A percentile compares a stretch with the other conserved stretches of the same genome.
These are phyloP conservation scores for Panthera uncia DNA, from an alignment of 2,113 vertebrate genomes.

Conservation along the genomic window DNA sequence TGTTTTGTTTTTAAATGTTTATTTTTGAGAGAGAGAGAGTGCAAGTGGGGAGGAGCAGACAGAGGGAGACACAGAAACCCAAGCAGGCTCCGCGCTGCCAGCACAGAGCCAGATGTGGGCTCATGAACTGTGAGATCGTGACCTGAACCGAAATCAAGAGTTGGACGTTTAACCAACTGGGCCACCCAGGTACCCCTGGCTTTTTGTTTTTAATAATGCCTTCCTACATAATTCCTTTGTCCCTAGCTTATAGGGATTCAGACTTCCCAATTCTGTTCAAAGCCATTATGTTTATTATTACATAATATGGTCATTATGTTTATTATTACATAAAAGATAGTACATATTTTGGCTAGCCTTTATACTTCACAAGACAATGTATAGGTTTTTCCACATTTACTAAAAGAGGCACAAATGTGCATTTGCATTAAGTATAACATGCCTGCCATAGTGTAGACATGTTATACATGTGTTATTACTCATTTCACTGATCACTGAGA, in stretches of 20 bases:
- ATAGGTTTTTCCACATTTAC: background rate
- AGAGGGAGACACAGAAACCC: no score
- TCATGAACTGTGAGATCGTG: no score
- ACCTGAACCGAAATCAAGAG: no score
- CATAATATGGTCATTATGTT: background rate
- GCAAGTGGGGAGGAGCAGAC: no score
- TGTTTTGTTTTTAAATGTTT: no score
- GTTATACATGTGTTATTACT: background rate
- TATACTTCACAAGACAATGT: constrained; percentile 39
- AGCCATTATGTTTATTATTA: constrained; percentile 41
- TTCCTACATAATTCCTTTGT: constrained; percentile 1
- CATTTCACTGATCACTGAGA: constrained; percentile 8
- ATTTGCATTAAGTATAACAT: constrained; percentile 21
- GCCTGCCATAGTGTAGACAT: background rate
- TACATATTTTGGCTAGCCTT: background rate
- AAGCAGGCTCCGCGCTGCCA: no score
- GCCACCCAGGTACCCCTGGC: no score
- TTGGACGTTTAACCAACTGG: no score
- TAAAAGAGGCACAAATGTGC: background rate
- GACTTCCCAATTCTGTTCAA: background rate
- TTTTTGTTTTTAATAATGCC: background rate
- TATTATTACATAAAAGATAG: constrained; percentile 28
- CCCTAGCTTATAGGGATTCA: background rate
- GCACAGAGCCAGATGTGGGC: no score
- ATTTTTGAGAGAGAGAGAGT: no score